Evolutionary conservation across 2,797 vertebrate genomes (phyloP).

Genomic region (Neosilurus hyrtlii): DNA sequence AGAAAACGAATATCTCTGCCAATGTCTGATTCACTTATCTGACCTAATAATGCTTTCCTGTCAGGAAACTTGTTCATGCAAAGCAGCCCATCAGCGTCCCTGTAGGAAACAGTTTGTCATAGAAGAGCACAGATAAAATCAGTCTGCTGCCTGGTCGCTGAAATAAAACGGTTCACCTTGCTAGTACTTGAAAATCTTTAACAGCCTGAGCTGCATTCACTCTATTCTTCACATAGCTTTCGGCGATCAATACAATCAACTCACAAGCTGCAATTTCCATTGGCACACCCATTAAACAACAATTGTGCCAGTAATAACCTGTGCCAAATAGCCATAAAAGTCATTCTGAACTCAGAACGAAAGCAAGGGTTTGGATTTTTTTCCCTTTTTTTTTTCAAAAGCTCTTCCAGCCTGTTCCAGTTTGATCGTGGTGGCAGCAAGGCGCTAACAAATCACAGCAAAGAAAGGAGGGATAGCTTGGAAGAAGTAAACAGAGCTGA

Average conservation of each 20-base stretch:
- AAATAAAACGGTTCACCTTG: slow-evolving; percentile 19
- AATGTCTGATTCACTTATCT: slow-evolving; percentile 12
- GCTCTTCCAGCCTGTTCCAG: slow-evolving; percentile 19
- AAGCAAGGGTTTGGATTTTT: slow-evolving; percentile 32
- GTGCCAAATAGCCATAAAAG: slow-evolving; percentile 45
- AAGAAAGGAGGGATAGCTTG: slow-evolving; percentile 36
- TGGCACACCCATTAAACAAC: slow-evolving; percentile 50
- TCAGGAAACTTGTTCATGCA: slow-evolving; percentile 12
- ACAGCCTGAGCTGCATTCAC: slow-evolving; percentile 39
- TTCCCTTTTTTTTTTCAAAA: slow-evolving; percentile 34
- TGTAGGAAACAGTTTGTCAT: slow-evolving; percentile 24
- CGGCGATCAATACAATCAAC: slow-evolving; percentile 46
- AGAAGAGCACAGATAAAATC: slow-evolving; percentile 33
- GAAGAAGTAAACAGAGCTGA: slow-evolving; percentile 38
- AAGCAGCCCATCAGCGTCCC: slow-evolving; percentile 23
- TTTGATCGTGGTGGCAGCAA: slow-evolving; percentile 34
- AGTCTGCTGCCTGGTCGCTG: slow-evolving; percentile 17
- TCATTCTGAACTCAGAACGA: slow-evolving; percentile 36
- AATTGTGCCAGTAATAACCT: slow-evolving; percentile 50
- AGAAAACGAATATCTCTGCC: slow-evolving; percentile 10
- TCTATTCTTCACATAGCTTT: slow-evolving; percentile 36
- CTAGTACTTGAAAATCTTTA: slow-evolving; percentile 23
- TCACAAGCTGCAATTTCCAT: slow-evolving; percentile 44
- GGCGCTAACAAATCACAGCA: slow-evolving; percentile 30
- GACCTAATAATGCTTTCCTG: slow-evolving; percentile 6